Base-by-base conservation (phyloP, 2,797 vertebrate species). In the Dromococcyx pavoninus region DNA sequence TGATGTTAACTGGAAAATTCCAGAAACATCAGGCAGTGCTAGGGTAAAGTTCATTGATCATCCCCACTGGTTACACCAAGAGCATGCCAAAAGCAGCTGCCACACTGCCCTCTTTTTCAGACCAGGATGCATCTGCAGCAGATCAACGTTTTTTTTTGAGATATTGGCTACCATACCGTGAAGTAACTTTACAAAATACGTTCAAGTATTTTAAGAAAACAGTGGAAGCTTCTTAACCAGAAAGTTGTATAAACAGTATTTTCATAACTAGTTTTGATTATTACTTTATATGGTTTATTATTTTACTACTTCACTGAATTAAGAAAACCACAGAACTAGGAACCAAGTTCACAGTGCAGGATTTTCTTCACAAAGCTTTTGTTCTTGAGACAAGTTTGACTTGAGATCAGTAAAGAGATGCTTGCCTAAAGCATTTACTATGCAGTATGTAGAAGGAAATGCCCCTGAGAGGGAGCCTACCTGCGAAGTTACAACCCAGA, bases 341-440 rank as follows among this genome's bases (percentile, higher is more conserved):
- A 58, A 69, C n/a, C 4, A 78, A 50, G 43, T 35, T 65, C 17
- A 30, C 22, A 62, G 13, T 1, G 1, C 0, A 53, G 14, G 17
- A 60, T 32, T 8, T 56, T 81, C 27, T 35, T 69, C 37, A 54
- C 1, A 2, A 18, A 19, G 7, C 22, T 83, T 46, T 62, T 35
- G 8, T 58, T 76, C 43, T n/a, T 53, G 57, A 61, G 32, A 30
- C n/a, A 91, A 61, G 37, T 71, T 46, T n/a, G 51, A 50, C 37
- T 43, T 1, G 2, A 83, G 11, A 44, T 33, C 35, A 81, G 17
- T 13, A 11, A 57, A 56, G 39, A 88, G 44, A 22, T 24, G 13
- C 28, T 48, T 46, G 18, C 23, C 14, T 72, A 72, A 11, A 79
- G n/a, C 6, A 2, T 19, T 70, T 48, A 24, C n/a, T 62, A 8